Base-by-base conservation (phyloP, 2,888 invertebrate genomes). In the Campoplex capitator region DNA sequence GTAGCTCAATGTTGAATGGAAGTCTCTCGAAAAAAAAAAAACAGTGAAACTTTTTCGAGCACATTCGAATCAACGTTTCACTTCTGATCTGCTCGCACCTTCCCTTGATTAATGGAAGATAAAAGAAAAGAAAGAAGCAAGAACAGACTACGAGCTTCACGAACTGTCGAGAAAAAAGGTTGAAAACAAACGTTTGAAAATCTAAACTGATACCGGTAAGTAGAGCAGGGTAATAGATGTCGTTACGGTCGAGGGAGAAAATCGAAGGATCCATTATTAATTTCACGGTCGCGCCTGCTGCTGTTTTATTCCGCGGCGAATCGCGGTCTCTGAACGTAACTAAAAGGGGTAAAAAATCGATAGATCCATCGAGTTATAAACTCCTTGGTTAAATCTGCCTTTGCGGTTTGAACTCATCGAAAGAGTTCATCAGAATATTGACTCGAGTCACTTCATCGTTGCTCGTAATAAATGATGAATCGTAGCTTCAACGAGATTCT, bases 161-260 rank as follows among this genome's bases (percentile, higher is more conserved):
- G 62, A 62, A 62, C 32, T 2, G 62, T 32, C 23, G 23, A 32
- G 32, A 62, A 0, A 6, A 32, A 32, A 32, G 4, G 32, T 32
- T 62, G 13, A 16, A 23, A 62, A 62, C 62, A 62, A 62, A 32
- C 16, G 62, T 62, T 62, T 32, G 62, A 32, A 32, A 62, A 62
- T 62, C 0, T 23, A 32, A 62, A 32, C 32, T 28, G 1, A 32
- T 16, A 32, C 32, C 32, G 16, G 62, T 62, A 62, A 62, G 62
- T 62, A 32, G 62, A 62, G 62, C 32, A 62, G 62, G 62, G 32
- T 62, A 62, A 62, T 62, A 62, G 62, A 62, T 32, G 62, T 62
- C 32, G 32, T 62, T 62, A 62, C 62, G 32, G 32, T 62, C 16
- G 62, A 62, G 32, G 32, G 32, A 62, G 62, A 62, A 23, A 23